These are phyloP conservation scores for Sebastes schlegelii DNA, from an alignment of 2,113 vertebrate species.

Conservation along the genomic window DNA sequence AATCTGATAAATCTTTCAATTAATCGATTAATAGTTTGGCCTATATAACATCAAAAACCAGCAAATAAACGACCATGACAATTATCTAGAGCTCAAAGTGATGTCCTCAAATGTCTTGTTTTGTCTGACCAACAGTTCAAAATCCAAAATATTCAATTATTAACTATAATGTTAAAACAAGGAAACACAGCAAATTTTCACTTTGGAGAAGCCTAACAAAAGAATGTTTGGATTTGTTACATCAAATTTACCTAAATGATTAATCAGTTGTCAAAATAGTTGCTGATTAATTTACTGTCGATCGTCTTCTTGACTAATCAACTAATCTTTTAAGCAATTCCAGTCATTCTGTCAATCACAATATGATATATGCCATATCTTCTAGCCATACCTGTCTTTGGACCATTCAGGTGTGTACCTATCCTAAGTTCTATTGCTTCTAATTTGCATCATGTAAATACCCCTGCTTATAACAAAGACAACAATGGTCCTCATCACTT, in stretches of 20 bases:
- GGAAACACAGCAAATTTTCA: neutral
- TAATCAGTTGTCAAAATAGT: neutral
- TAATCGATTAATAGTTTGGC: no score
- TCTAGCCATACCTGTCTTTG: neutral
- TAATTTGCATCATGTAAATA: conserved; percentile 1
- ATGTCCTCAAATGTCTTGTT: no score
- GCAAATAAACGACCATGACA: no score
- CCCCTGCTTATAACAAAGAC: neutral
- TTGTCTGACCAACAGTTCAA: neutral
- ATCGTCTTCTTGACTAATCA: no score
- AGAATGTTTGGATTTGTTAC: neutral
- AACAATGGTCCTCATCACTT: neutral
- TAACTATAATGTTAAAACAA: neutral
- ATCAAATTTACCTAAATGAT: neutral
- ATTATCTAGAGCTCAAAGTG: neutral
- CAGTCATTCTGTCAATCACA: conserved; percentile 17
- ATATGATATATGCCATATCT: conserved; percentile 7
- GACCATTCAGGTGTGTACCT: conserved; percentile 10
- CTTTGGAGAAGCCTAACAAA: neutral
- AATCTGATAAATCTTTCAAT: no score
- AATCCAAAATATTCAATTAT: neutral
- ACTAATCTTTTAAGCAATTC: neutral
- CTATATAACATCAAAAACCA: no score
- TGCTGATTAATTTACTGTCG: neutral
- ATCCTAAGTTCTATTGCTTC: neutral